A percentile compares a stretch with the other conserved stretches of the same genome.
These are phyloP conservation scores for Agrotis ipsilon DNA, from an alignment of 2,888 invertebrate species.

Conservation along the genomic window DNA sequence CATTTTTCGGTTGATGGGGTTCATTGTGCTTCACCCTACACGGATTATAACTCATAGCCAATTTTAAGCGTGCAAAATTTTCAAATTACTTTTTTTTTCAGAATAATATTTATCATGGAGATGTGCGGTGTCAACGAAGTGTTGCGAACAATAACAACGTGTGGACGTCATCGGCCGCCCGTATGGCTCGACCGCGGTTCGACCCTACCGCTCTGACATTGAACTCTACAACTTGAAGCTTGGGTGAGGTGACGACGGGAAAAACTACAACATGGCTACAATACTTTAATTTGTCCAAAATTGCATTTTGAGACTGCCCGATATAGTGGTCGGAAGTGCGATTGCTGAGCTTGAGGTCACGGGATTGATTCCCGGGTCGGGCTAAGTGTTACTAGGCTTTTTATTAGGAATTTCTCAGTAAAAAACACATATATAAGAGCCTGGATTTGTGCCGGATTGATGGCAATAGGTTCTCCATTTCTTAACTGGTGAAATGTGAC, in stretches of 20 bases:
- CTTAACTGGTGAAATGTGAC: too few relatives aligned
- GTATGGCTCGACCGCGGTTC: constrained; percentile 78
- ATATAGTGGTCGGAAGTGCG: too few relatives aligned
- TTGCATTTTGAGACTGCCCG: not conserved
- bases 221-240: constrained; percentile 78
- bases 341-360: too few relatives aligned
- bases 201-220: constrained; percentile 87
- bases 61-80: constrained; percentile 83
- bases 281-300: not conserved
- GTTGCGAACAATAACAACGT: constrained; percentile 55
- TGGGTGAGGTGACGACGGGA: constrained; percentile 65
- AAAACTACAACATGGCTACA: constrained; percentile 22
- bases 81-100: constrained; percentile 70
- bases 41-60: constrained; percentile 85
- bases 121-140: constrained; percentile 51
- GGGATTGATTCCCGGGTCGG: too few relatives aligned
- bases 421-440: too few relatives aligned
- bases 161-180: constrained; percentile 69
- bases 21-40: constrained; percentile 84
- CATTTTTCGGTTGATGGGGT: constrained; percentile 90
- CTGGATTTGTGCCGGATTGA: too few relatives aligned
- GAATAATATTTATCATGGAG: constrained; percentile 35
- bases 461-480: too few relatives aligned
- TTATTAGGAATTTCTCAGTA: too few relatives aligned
- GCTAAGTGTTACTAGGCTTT: too few relatives aligned